Evolutionary conservation across 1,140 invertebrate genomes (phyloP).

Genomic region (Rhagoletis pomonella): DNA sequence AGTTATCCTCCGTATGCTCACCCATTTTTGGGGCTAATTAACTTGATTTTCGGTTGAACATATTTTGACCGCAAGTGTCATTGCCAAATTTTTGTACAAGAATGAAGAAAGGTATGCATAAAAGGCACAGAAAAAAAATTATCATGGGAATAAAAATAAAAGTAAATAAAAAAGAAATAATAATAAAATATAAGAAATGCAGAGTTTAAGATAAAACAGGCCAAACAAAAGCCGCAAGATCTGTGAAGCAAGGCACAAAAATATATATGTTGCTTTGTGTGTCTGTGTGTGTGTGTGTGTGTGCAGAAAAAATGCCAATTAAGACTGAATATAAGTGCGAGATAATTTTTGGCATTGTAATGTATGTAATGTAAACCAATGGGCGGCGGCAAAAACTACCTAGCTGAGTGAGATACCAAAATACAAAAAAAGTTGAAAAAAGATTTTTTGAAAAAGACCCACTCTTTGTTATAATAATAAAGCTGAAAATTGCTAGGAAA

Average conservation of each 20-base stretch:
- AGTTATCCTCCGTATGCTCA: conserved; percentile 47
- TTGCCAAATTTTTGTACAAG: conserved; percentile 60
- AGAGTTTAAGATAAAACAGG: conserved; percentile 3
- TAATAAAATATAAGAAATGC: conserved; percentile 42
- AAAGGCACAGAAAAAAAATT: not conserved
- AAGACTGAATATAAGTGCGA: conserved; percentile 74
- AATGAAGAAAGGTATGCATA: not conserved
- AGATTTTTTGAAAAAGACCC: not conserved
- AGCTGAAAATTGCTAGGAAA: not conserved
- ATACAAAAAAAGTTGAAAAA: too few species aligned
- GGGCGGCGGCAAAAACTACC: conserved; percentile 61
- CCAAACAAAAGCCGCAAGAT: not conserved
- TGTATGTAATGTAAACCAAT: conserved; percentile 67
- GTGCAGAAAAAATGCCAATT: conserved; percentile 70
- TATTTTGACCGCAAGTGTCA: conserved; percentile 71
- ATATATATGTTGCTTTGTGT: too few species aligned
- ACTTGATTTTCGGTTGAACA: conserved; percentile 69
- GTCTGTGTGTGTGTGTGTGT: not conserved
- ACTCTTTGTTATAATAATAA: conserved; percentile 8
- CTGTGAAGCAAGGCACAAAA: not conserved
- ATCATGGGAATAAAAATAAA: not conserved
- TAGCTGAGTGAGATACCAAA: conserved; percentile 3
- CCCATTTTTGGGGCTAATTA: conserved; percentile 65
- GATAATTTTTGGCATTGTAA: conserved; percentile 73
- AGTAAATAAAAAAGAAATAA: not conserved